Base-by-base conservation (phyloP, 2,113 vertebrate species). In the Rhodinocichla rosea region DNA sequence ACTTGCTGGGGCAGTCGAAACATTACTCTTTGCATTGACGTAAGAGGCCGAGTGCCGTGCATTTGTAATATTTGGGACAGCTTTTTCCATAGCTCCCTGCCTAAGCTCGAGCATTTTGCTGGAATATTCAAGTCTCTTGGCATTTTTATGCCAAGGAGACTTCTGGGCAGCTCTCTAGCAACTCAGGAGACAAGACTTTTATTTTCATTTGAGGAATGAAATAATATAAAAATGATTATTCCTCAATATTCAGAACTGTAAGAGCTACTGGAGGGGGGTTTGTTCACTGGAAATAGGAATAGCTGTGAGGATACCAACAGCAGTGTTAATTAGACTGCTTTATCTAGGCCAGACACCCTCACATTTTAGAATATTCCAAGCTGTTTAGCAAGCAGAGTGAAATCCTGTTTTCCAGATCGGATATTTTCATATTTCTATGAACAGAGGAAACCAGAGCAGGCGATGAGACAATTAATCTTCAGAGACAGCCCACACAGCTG, bases 401-500 rank as follows among this genome's bases (percentile, higher is more conserved):
- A 83, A 87, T 87, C 75, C 63, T 87, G 15, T 90, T 97, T 96
- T 96, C 89, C 84, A 94, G 68, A 92, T 94, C 0, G 15, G 74
- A 57, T 94, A 96, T 96, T 97, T 97, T 95, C 69, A 27, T 97
- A 94, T 97, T 92, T 93, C 90, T 96, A 67, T 89, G 70, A 91
- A 87, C 39, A 94, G 93, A 95, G 75, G 95, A 96, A 95, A 79
- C 57, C 94, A 94, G 88, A 71, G 87, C 91, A 90, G 90, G 85
- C 12, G 1, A 86, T 90, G 95, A 97, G 96, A 97, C 93, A 95
- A 96, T 92, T 77, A 96, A 95, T 78, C 94, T 97, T 94, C 75
- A 62, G 96, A 95, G 97, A 50, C 88, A 44, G 92, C 97, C 97
- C 97, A 97, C 95, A 96, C 95, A 96, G 92, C 95, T 96, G 64